Conservation (phyloP, 2,113 vertebrate species). For the Rhinichthys klamathensis region DNA sequence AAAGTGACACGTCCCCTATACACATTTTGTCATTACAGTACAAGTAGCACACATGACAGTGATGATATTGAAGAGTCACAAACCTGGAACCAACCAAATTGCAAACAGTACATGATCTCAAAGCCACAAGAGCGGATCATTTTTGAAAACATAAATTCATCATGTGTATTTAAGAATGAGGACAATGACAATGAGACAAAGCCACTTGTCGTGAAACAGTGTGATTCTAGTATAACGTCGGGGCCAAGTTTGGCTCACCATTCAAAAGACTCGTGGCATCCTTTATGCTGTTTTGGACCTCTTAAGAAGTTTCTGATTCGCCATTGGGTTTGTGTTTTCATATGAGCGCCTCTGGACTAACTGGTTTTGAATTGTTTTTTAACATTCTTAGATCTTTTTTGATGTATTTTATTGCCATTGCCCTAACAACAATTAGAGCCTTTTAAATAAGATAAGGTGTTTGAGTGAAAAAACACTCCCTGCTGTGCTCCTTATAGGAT, state of each 20-base stretch:
- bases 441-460: slow-evolving; percentile 22
- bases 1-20: not conserved
- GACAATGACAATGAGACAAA: not conserved
- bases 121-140: not conserved
- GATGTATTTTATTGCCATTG: not conserved
- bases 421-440: not conserved
- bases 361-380: not conserved
- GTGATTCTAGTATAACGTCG: not conserved
- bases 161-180: not conserved
- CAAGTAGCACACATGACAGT: not conserved
- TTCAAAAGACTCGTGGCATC: not conserved
- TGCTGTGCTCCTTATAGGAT: slow-evolving; percentile 28
- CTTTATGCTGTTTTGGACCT: not conserved
- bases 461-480: slow-evolving; percentile 32
- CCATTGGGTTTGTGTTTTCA: not conserved
- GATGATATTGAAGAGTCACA: not conserved
- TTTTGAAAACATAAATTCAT: not conserved
- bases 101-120: not conserved
- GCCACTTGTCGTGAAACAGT: not conserved
- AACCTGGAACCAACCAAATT: not conserved
- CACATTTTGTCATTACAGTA: not conserved
- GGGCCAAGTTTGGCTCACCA: not conserved
- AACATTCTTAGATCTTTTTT: slow-evolving; percentile 13
- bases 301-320: not conserved
- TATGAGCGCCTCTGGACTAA: not conserved